These are phyloP conservation scores for Microtus montanus DNA, from an alignment of 2,113 vertebrate genomes.

Conservation along the genomic window DNA sequence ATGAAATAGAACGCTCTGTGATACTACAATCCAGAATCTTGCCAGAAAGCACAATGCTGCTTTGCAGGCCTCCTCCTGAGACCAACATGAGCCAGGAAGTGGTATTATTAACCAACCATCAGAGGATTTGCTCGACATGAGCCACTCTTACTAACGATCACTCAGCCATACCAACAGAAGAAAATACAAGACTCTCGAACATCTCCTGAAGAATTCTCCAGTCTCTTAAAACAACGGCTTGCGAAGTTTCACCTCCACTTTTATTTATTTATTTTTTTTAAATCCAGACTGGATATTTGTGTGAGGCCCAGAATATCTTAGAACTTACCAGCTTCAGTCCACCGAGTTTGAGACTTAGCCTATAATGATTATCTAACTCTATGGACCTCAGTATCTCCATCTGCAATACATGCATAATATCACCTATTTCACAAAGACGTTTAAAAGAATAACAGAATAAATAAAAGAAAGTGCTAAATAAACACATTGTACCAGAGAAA, in stretches of 20 bases:
- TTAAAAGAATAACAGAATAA: neutral
- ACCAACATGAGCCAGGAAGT: slow-evolving; percentile 19
- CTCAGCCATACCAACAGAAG: neutral
- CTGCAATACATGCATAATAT: neutral
- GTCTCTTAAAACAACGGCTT: neutral
- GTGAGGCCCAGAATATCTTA: neutral
- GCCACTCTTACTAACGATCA: slow-evolving; percentile 11
- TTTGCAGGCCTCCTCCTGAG: slow-evolving; percentile 44
- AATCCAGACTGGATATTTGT: neutral
- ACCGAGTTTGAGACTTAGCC: neutral
- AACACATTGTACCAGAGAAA: neutral
- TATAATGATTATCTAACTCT: neutral
- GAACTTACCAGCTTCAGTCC: neutral
- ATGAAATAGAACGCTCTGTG: slow-evolving; percentile 64
- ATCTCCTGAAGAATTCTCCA: neutral
- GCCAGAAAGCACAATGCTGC: slow-evolving; percentile 47
- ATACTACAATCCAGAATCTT: slow-evolving; percentile 60
- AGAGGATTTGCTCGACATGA: neutral
- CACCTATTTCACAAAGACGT: neutral
- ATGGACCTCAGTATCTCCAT: neutral
- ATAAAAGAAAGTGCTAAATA: too few relatives aligned
- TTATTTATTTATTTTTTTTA: too few relatives aligned
- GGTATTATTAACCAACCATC: slow-evolving; percentile 29
- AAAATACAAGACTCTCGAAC: neutral
- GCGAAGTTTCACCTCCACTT: slow-evolving; percentile 17